Evolutionary conservation across 2,113 vertebrate genomes (phyloP).

Genomic region (Entelurus aequoreus): DNA sequence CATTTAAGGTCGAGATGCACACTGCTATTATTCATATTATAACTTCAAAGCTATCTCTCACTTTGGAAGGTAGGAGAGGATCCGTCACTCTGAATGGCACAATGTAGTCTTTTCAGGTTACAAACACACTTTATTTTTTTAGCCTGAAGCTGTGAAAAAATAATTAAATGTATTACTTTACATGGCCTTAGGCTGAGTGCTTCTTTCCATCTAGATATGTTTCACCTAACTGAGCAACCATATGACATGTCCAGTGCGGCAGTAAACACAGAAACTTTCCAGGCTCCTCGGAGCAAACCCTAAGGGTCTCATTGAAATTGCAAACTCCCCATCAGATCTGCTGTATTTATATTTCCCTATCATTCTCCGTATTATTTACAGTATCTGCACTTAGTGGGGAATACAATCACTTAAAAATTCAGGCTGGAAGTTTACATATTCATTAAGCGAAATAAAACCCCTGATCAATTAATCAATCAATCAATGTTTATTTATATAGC

Average conservation of each 20-base stretch:
- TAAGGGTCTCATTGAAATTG: slow-evolving; percentile 1
- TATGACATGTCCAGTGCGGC: slow-evolving; percentile 20
- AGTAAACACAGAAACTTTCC: slow-evolving; percentile 28
- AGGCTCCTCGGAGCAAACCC: slow-evolving; percentile 14
- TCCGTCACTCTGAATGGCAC: background rate
- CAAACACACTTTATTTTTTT: background rate
- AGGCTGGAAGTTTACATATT: too few relatives aligned
- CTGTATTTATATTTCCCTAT: slow-evolving; percentile 15
- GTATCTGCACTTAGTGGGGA: background rate
- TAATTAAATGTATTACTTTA: background rate
- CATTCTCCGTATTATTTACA: slow-evolving; percentile 10
- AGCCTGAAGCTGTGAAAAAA: background rate
- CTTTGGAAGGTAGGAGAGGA: background rate
- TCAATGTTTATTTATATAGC: too few relatives aligned
- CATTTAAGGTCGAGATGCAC: too few relatives aligned
- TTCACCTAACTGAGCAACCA: background rate
- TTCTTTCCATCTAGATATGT: background rate
- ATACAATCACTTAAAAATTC: background rate
- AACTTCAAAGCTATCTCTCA: background rate
- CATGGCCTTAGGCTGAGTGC: background rate
- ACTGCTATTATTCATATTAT: too few relatives aligned
- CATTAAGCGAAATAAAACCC: background rate
- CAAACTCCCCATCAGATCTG: slow-evolving; percentile 14
- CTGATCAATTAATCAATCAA: too few relatives aligned
- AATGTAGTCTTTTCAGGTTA: background rate